Evolutionary conservation across 2,888 invertebrate genomes (phyloP).

Genomic region (Brenthis ino): DNA sequence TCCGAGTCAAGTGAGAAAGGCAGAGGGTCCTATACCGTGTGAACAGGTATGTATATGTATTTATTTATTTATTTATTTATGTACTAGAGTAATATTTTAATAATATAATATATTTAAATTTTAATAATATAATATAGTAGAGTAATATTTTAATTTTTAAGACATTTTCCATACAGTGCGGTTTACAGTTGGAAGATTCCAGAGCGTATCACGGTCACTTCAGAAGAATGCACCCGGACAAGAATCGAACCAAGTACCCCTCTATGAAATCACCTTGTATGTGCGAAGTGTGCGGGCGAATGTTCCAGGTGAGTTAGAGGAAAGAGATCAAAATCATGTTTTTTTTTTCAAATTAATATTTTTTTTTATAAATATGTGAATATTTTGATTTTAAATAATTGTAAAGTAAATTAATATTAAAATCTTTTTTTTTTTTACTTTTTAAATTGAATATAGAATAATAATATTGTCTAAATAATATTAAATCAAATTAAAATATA

Average conservation of each 20-base stretch:
- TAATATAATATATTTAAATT: too few relatives aligned
- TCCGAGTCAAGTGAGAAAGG: conserved; percentile 56
- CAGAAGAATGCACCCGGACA: conserved; percentile 66
- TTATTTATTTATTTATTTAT: too few relatives aligned
- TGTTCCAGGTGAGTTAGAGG: conserved; percentile 61
- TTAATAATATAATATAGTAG: too few relatives aligned
- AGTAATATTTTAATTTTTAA: background rate
- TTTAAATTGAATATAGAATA: too few relatives aligned
- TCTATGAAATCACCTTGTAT: conserved; percentile 70
- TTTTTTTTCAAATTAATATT: background rate
- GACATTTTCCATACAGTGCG: conserved; percentile 54
- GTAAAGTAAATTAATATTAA: too few relatives aligned
- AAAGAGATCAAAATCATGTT: too few relatives aligned
- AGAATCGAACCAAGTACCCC: conserved; percentile 70
- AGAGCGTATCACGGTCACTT: conserved; percentile 73
- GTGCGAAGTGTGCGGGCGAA: conserved; percentile 66
- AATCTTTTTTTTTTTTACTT: too few relatives aligned
- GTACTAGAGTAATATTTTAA: too few relatives aligned
- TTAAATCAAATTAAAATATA: too few relatives aligned
- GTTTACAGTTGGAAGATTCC: conserved; percentile 63
- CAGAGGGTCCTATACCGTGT: conserved; percentile 66
- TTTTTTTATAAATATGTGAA: too few relatives aligned
- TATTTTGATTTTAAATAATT: too few relatives aligned
- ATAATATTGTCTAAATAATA: too few relatives aligned
- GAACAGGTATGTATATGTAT: conserved; percentile 53